These are phyloP conservation scores for Stegophylla sp. DNA, from an alignment of 2,888 invertebrate genomes.

Conservation along the genomic window DNA sequence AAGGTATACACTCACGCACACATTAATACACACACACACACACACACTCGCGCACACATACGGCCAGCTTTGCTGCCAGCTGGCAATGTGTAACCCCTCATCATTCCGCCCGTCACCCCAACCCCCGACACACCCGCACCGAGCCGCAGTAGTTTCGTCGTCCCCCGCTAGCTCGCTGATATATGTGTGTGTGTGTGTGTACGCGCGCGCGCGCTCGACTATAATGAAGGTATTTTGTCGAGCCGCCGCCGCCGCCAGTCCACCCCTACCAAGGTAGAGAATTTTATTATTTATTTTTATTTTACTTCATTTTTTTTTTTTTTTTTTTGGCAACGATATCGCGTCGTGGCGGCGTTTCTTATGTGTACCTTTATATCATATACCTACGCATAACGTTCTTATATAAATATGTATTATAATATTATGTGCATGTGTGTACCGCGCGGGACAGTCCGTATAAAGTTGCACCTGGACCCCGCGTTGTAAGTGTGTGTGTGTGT, in stretches of 20 bases:
- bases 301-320: not conserved
- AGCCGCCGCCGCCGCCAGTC: constrained; percentile 28
- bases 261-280: constrained; percentile 40
- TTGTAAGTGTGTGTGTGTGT: not conserved
- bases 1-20: constrained; percentile 19
- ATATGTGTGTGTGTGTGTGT: not conserved
- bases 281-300: constrained; percentile 32
- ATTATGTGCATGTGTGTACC: not conserved
- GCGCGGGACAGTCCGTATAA: constrained; percentile 8
- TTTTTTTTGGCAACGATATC: constrained; percentile 51
- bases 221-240: constrained; percentile 55
- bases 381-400: not conserved
- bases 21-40: not conserved
- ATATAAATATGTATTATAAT: too few relatives aligned
- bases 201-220: not conserved
- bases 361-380: constrained; percentile 5
- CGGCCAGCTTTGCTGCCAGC: constrained; percentile 30
- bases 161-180: not conserved
- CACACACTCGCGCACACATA: not conserved
- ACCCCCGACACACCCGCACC: not conserved
- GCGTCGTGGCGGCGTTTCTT: constrained; percentile 38
- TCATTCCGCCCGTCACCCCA: not conserved
- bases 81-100: constrained; percentile 38
- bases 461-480: constrained; percentile 48
- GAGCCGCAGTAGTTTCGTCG: not conserved